Conservation (phyloP, 2,113 vertebrate genomes). For the Bos indicus region DNA sequence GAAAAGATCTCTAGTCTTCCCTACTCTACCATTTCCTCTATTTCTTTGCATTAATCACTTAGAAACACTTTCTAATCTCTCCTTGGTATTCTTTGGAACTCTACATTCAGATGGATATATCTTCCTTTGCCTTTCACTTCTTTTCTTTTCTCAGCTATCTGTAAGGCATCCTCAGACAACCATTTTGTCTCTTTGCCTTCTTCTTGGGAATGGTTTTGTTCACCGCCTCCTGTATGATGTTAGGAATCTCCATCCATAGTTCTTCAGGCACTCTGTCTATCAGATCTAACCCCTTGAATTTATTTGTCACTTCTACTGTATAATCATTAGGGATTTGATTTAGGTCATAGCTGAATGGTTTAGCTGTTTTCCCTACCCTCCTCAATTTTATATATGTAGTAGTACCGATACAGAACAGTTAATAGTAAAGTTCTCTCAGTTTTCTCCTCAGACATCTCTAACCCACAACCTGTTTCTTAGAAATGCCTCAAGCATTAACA, state of each 20-base stretch:
- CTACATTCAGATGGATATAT: background rate
- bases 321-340: background rate
- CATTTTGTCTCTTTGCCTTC: background rate
- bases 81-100: background rate
- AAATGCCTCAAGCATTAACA: background rate
- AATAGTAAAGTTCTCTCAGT: background rate
- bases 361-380: background rate
- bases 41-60: background rate
- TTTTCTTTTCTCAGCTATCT: background rate
- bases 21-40: background rate
- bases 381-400: background rate
- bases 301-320: background rate
- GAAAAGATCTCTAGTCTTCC: background rate
- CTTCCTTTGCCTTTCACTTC: background rate
- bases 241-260: background rate
- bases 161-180: background rate
- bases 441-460: background rate
- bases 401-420: background rate
- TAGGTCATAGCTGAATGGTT: background rate
- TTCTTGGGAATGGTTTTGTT: background rate
- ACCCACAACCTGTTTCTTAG: background rate
- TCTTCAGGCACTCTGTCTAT: background rate
- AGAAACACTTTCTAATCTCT: background rate
- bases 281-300: background rate
- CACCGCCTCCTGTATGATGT: background rate